These are phyloP conservation scores for Drosophila albomicans DNA, from an alignment of 1,140 invertebrate genomes.

Conservation along the genomic window DNA sequence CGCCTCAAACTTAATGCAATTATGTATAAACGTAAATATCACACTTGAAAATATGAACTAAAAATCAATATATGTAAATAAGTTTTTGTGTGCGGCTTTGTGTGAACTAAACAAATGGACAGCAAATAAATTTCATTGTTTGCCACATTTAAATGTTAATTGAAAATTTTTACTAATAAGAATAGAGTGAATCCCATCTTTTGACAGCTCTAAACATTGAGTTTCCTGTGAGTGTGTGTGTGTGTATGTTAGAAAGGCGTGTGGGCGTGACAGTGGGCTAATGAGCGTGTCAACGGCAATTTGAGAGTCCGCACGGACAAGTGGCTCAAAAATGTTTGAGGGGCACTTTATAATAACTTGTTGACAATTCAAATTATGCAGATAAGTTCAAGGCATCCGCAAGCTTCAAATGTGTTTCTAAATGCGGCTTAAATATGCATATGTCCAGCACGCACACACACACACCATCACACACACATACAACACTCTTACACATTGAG, in stretches of 20 bases:
- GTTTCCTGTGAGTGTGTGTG: background rate
- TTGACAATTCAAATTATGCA: constrained; percentile 55
- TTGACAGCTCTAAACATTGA: constrained; percentile 10
- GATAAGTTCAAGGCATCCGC: constrained; percentile 20
- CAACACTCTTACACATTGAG: background rate
- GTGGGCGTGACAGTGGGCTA: constrained; percentile 28
- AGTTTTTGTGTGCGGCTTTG: background rate
- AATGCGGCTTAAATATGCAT: constrained; percentile 27
- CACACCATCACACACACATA: background rate
- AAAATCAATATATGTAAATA: background rate
- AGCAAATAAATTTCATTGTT: constrained; percentile 4
- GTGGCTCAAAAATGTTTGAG: constrained; percentile 9
- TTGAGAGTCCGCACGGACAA: constrained; percentile 9
- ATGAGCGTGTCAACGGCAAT: constrained; percentile 36
- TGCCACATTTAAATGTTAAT: background rate
- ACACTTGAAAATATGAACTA: background rate
- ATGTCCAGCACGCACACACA: constrained; percentile 19
- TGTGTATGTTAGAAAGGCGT: background rate
- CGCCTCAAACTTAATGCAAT: background rate
- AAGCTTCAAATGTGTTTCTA: constrained; percentile 11
- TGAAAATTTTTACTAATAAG: constrained; percentile 14
- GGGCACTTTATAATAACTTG: constrained; percentile 43
- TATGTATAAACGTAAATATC: background rate
- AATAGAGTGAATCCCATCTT: background rate
- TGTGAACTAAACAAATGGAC: background rate